Evolutionary conservation across 2,888 invertebrate species (phyloP), one percentile per base, ranked within the genome.

Genomic region (Trichogramma evanescens): DNA sequence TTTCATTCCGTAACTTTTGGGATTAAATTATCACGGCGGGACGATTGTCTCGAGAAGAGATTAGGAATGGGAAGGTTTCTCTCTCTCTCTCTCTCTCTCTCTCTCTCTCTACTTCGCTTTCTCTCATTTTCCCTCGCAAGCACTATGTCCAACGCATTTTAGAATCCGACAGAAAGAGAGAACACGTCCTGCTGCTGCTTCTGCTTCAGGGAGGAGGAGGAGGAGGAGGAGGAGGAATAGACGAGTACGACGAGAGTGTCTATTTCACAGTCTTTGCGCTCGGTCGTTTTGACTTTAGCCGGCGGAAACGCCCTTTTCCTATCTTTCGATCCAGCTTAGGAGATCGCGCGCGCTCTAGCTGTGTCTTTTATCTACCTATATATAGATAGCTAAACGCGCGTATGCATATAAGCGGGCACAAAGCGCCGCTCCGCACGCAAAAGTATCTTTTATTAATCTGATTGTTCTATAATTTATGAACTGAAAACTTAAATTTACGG

Each of bases 11-110:
- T 74, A 74, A 73, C 74, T 74, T 72, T 69, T 65, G 64, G 75
- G 75, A 76, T 76, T 76, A 76, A 76, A 75, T 76, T 76, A 76
- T 75, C 74, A 73, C 72, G 71, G 71, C 70, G 70, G 69, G 71
- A 71, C 72, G 72, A 74, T 75, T 74, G 74, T 75, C 74, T 73
- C 70, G 69, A 69, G 70, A 72, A 71, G 62, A 74, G 74, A 73
- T 73, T 73, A 75, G 72, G 72, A 72, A 72, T 71, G 71, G 68
- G 70, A 64, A 60, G 61, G 63, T 62, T 59, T 26, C 26, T 26
- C 26, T 26, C 26, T 26, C 26, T 48, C 68, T 63, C 63, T 65
- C 26, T 26, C 2, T 26, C 26, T 26, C 26, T 26, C 26, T 26
- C 26, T 26, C 26, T 26, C 26, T 48, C 68, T 63, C 63, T 65